Percentiles rank a stretch among this genome's conserved stretches.
phyloP scores from a whole-genome alignment of 2,113 vertebrate genomes.

The Chloroceryle aenea region DNA sequence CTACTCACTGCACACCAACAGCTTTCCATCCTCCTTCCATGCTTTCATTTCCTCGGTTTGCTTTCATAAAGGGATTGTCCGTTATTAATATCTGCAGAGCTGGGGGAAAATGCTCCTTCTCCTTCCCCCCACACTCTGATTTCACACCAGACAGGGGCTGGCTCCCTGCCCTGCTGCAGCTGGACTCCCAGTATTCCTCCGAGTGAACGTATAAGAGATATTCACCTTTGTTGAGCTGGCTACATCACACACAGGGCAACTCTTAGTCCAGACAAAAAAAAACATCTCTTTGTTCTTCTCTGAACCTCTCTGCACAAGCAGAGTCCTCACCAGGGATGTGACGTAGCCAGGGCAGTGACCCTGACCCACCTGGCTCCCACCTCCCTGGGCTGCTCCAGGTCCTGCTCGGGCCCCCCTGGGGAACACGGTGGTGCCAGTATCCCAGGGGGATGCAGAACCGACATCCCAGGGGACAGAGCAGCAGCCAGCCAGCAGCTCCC shows the following conservation, averaged over 20 bases:
- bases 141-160: fast-evolving
- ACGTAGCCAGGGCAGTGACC: neutral
- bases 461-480: neutral
- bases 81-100: neutral
- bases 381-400: neutral
- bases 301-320: neutral
- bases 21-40: neutral
- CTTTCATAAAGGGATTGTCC: neutral
- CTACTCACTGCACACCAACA: fast-evolving
- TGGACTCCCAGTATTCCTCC: neutral
- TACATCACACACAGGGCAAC: neutral
- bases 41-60: neutral
- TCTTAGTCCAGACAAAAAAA: neutral
- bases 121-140: fast-evolving
- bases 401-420: neutral
- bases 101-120: neutral
- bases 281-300: slow-evolving; percentile 35
- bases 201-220: fast-evolving
- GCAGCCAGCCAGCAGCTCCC: neutral
- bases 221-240: neutral
- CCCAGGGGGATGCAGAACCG: neutral
- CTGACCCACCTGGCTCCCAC: neutral
- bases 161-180: neutral
- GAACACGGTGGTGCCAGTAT: neutral
- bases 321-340: neutral